Evolutionary conservation across 2,113 vertebrate species (phyloP).

Genomic region (Notothenia rossii): DNA sequence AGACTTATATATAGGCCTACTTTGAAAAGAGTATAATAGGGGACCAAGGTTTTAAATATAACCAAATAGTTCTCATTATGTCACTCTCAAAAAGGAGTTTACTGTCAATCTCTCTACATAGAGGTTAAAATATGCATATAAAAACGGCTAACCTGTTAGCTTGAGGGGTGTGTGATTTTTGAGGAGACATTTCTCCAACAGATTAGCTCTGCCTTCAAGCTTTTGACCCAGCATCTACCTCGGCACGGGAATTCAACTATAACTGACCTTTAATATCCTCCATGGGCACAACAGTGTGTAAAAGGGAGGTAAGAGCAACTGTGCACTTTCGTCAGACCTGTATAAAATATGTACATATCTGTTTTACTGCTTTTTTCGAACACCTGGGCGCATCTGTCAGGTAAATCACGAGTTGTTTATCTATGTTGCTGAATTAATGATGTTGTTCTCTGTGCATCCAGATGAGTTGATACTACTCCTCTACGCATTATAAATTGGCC

Average conservation of each 20-base stretch:
- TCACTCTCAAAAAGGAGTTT: constrained; percentile 6
- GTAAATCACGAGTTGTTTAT: constrained; percentile 1
- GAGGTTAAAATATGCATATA: neutral
- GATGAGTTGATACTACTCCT: constrained; percentile 43
- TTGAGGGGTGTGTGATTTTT: neutral
- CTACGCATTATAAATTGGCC: constrained; percentile 50
- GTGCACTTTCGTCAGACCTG: neutral
- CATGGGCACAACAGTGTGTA: neutral
- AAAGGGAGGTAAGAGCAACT: constrained; percentile 4
- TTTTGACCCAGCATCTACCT: constrained; percentile 20
- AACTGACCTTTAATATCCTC: constrained; percentile 30
- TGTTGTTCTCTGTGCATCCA: constrained; percentile 36
- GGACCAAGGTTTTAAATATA: neutral
- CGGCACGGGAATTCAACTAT: neutral
- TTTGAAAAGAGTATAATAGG: too few species aligned
- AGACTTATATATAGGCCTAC: too few species aligned
- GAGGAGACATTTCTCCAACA: neutral
- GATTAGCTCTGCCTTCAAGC: constrained; percentile 1
- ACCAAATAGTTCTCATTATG: neutral
- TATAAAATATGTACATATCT: neutral
- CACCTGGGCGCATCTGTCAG: neutral
- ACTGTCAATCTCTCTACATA: neutral
- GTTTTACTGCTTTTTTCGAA: neutral
- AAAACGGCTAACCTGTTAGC: neutral
- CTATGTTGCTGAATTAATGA: constrained; percentile 35